Evolutionary conservation across 2,797 vertebrate genomes (phyloP), one percentile per base, ranked within the genome.

Genomic region (Argentina silus): DNA sequence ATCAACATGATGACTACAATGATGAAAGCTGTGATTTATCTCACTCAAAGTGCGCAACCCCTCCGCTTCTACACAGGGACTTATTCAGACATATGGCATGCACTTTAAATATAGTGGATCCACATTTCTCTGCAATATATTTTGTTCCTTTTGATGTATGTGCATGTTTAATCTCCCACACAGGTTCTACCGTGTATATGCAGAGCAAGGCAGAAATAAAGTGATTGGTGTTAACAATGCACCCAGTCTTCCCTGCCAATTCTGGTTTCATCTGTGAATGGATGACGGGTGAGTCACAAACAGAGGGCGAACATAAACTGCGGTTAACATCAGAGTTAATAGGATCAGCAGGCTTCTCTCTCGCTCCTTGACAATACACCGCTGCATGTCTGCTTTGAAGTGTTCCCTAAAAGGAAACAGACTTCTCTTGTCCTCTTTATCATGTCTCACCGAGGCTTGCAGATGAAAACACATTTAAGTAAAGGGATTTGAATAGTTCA

Each of bases 271-370:
- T 17, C 83, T 81, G 81, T 73, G 79, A 82, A 78, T 83, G 57
- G 78, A 80, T 87, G 81, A 80, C n/a, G n/a, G n/a, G n/a, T 85
- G 88, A 92, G 80, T 89, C 88, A 90, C 70, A 75, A 63, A 62
- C 15, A 45, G 6, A 65, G 76, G 79, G 69, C 74, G 74, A 9
- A 59, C 15, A 17, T 59, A 81, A 73, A 78, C 69, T 62, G 64
- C 63, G 59, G 57, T 65, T 74, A 73, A 80, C 64, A 78, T 82
- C 78, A 77, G 19, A 64, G 70, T 47, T 80, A 60, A 75, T 75
- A 79, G 67, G 61, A 66, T 78, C 77, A 77, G 75, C 64, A 70
- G 74, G 42, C 64, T 62, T 17, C 19, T 57, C 19, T 57, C 48
- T 66, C 61, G 57, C 61, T 48, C 53, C 19, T 27, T 66, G 59